Evolutionary conservation across 2,797 vertebrate genomes (phyloP).

Genomic region (Hyperoplus immaculatus): DNA sequence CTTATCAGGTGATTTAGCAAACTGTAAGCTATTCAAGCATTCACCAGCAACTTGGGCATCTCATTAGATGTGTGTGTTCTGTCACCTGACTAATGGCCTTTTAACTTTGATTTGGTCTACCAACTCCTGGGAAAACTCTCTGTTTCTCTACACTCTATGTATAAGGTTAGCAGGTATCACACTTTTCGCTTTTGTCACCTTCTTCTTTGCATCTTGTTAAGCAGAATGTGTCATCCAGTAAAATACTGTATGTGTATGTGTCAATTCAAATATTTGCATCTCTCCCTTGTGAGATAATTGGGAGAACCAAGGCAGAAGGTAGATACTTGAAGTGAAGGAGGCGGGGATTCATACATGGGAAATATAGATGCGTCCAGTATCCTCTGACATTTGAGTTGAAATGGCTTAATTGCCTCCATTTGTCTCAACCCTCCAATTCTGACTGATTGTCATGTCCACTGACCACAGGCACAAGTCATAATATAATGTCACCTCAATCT

Average conservation of each 20-base stretch:
- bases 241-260: neutral
- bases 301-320: neutral
- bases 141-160: too few species aligned
- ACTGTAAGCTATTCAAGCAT: too few species aligned
- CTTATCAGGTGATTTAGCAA: too few species aligned
- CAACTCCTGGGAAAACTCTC: too few species aligned
- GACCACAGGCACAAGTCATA: conserved; percentile 50
- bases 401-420: conserved; percentile 30
- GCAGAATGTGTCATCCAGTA: neutral
- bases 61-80: too few species aligned
- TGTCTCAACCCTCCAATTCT: conserved; percentile 11
- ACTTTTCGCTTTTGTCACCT: too few species aligned
- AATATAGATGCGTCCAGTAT: conserved; percentile 22
- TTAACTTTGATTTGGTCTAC: too few species aligned
- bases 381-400: conserved; percentile 54
- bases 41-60: too few species aligned
- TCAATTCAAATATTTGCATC: neutral
- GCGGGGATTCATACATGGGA: neutral
- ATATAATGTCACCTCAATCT: conserved; percentile 61
- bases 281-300: neutral
- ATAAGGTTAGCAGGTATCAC: neutral
- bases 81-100: too few species aligned
- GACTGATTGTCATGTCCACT: conserved; percentile 35
- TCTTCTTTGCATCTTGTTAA: neutral
- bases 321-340: neutral